Conservation (phyloP, 2,797 vertebrate genomes). For the Gadopsis marmoratus region DNA sequence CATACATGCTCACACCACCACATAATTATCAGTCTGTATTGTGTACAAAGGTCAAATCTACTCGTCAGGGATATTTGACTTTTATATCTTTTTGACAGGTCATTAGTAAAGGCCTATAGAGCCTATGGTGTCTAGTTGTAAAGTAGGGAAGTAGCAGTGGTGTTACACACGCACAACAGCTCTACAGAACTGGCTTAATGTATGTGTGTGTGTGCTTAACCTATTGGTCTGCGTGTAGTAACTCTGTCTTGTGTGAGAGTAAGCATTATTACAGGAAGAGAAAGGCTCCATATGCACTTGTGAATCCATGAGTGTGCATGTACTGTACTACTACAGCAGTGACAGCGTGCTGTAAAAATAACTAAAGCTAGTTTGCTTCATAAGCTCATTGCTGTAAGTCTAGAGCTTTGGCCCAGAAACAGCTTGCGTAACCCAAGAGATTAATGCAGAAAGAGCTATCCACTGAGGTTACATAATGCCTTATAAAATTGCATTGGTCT, state of each 20-base stretch:
- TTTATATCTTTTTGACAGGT: slow-evolving; percentile 4
- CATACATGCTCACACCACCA: neutral
- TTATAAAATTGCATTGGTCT: slow-evolving; percentile 52
- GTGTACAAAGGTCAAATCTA: slow-evolving; percentile 6
- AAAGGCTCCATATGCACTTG: neutral
- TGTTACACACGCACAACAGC: neutral
- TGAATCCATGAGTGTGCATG: slow-evolving; percentile 1
- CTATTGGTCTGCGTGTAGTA: neutral
- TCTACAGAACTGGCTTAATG: too few species aligned
- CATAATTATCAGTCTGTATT: neutral
- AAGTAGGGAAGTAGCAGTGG: neutral
- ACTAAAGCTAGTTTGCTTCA: slow-evolving; percentile 59
- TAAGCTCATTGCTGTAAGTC: slow-evolving; percentile 64
- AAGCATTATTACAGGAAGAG: slow-evolving; percentile 2
- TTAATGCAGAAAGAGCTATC: slow-evolving; percentile 67
- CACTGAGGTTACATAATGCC: slow-evolving; percentile 46
- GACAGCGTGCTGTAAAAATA: slow-evolving; percentile 17
- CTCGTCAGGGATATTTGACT: neutral
- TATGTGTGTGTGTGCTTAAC: neutral
- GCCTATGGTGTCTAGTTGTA: slow-evolving; percentile 1
- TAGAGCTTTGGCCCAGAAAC: slow-evolving; percentile 32
- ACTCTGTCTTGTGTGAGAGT: slow-evolving; percentile 8
- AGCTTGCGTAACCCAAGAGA: slow-evolving; percentile 66
- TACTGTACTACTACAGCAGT: neutral
- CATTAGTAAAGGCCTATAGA: neutral